phyloP scores from a whole-genome alignment of 2,113 vertebrate genomes.

The Sorex fumeus region DNA sequence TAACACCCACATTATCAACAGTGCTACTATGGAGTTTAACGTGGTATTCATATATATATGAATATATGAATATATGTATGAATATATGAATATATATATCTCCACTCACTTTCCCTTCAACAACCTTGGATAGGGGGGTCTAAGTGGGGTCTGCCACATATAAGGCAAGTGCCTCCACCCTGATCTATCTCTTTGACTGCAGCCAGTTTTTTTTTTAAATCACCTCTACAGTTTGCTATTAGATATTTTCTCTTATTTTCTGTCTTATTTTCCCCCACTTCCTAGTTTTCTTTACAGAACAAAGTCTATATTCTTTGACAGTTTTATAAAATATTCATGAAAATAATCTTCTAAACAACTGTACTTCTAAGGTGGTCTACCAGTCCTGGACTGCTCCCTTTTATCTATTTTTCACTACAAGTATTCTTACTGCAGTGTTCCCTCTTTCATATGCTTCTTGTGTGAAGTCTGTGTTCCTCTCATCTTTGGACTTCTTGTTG shows the following conservation, averaged over 20 bases:
- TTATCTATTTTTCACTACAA: slow-evolving; percentile 20
- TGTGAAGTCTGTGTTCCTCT: neutral
- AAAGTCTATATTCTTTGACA: neutral
- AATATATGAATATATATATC: neutral
- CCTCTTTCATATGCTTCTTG: too few species aligned
- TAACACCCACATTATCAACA: neutral
- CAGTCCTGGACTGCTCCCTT: neutral
- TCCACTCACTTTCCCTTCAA: neutral
- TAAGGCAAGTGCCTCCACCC: too few species aligned
- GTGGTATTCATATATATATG: neutral
- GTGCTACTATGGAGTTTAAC: neutral
- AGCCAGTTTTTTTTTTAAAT: too few species aligned
- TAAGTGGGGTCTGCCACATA: too few species aligned
- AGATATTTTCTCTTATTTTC: neutral
- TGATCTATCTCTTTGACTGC: too few species aligned
- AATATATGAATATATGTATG: neutral
- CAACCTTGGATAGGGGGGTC: too few species aligned
- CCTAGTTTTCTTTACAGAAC: slow-evolving; percentile 19
- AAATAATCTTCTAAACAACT: neutral
- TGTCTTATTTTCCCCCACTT: neutral
- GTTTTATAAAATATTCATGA: slow-evolving; percentile 16
- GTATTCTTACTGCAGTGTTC: neutral
- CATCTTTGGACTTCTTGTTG: neutral
- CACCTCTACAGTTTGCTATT: neutral
- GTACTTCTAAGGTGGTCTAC: neutral